Conservation (phyloP, 2,888 invertebrate species). For the Myopa testacea region DNA sequence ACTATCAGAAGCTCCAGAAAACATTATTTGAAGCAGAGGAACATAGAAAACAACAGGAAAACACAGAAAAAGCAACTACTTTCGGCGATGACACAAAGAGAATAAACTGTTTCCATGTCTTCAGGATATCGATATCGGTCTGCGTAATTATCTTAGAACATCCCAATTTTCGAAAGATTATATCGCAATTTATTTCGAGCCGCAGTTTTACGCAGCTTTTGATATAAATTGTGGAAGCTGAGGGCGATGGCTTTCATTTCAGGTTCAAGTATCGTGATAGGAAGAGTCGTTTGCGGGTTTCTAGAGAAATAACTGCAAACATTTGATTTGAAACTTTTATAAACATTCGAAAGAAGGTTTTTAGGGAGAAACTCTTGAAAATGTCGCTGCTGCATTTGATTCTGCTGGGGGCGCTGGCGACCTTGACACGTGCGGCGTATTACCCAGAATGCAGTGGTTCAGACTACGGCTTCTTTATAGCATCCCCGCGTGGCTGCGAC, state of each 20-base stretch:
- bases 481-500: slow-evolving; percentile 20
- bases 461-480: slow-evolving; percentile 16
- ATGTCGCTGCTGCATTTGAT: neutral
- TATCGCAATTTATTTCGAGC: neutral
- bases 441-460: slow-evolving; percentile 15
- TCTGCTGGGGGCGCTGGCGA: neutral
- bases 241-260: neutral
- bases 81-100: neutral
- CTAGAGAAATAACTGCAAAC: neutral
- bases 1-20: neutral
- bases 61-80: neutral
- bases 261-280: neutral
- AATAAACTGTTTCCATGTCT: neutral
- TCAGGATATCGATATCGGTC: neutral
- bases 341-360: neutral
- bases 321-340: neutral
- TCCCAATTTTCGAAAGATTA: neutral
- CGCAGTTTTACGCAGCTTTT: neutral
- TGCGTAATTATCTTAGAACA: neutral
- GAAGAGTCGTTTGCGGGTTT: neutral
- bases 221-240: neutral
- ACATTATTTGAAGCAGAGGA: neutral
- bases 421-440: neutral
- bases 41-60: neutral
- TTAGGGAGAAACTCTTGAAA: neutral